These are phyloP conservation scores for Bombus fervidus DNA, from an alignment of 1,140 invertebrate species.

Conservation along the genomic window DNA sequence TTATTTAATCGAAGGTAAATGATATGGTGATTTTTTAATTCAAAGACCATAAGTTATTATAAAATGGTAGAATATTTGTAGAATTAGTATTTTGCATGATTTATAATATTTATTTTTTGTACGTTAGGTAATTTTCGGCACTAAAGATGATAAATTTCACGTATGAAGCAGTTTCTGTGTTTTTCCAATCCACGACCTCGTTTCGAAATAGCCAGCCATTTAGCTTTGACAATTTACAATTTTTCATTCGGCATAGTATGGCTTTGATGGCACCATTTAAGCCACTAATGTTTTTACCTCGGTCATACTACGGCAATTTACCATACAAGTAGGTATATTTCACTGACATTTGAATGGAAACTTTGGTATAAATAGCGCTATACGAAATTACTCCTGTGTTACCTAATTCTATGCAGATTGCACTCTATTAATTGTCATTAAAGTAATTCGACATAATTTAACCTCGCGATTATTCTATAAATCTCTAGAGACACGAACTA, in stretches of 20 bases:
- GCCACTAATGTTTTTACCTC: neutral
- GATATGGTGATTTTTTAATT: neutral
- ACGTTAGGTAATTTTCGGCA: neutral
- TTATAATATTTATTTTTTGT: neutral
- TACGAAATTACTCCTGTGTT: neutral
- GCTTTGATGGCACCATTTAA: neutral
- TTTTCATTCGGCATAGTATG: neutral
- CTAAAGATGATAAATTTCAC: neutral
- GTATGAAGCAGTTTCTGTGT: neutral
- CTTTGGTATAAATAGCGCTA: neutral
- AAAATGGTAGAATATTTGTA: neutral
- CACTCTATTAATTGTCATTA: neutral
- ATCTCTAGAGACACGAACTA: too few relatives aligned
- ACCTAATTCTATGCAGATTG: neutral
- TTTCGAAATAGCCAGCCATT: neutral
- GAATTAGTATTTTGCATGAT: neutral
- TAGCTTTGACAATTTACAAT: constrained; percentile 3
- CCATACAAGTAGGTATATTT: neutral
- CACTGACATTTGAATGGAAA: neutral
- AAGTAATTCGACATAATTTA: neutral
- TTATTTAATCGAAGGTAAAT: too few relatives aligned
- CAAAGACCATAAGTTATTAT: neutral
- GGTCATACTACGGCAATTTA: neutral
- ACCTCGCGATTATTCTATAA: neutral
- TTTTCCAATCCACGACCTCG: neutral